phyloP scores from a whole-genome alignment of 2,888 invertebrate species.

The Rhyacophila evoluta region DNA sequence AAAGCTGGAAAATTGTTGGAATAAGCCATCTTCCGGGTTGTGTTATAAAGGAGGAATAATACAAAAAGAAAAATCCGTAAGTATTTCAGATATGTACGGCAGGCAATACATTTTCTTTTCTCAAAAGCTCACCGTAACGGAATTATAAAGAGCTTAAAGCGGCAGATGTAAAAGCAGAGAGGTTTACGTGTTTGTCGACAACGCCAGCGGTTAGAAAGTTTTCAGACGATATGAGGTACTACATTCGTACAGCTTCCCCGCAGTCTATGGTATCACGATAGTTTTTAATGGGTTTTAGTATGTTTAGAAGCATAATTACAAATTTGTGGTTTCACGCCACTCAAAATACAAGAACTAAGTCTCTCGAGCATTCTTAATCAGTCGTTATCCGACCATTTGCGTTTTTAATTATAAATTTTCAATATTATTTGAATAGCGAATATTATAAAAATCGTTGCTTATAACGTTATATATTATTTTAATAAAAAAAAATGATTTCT shows the following conservation, averaged over 20 bases:
- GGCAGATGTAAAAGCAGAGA: not conserved
- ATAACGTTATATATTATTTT: no score
- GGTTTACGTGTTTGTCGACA: not conserved
- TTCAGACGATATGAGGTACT: not conserved
- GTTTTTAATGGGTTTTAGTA: no score
- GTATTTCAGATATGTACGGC: not conserved
- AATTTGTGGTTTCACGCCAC: no score
- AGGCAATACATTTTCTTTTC: conserved; percentile 9
- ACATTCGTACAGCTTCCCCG: no score
- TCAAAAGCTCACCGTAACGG: not conserved
- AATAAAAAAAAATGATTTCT: no score
- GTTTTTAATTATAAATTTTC: no score
- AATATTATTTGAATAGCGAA: no score
- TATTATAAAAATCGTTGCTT: no score
- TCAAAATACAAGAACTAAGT: no score
- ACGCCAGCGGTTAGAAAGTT: not conserved
- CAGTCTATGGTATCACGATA: no score
- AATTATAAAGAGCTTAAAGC: conserved; percentile 3
- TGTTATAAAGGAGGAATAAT: not conserved
- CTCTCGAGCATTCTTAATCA: no score
- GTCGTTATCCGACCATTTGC: no score
- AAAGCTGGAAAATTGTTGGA: not conserved
- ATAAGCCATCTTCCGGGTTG: not conserved
- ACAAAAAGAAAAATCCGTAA: not conserved
- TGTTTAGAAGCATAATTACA: not conserved